phyloP scores from a whole-genome alignment of 2,113 vertebrate genomes.

The Phasianus colchicus region DNA sequence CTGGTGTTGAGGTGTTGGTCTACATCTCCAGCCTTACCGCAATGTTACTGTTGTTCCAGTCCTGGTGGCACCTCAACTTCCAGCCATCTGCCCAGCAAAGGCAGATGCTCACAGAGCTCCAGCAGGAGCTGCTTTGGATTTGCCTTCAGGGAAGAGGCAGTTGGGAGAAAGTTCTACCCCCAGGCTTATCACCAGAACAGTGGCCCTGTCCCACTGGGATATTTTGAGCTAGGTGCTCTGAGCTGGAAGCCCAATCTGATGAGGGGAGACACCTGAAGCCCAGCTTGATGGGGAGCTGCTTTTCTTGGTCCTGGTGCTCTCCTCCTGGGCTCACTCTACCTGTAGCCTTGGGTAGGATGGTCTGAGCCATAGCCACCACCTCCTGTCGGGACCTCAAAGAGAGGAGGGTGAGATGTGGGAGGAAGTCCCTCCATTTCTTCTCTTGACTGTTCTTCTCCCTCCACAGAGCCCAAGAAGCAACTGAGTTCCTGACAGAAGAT shows the following conservation, averaged over 20 bases:
- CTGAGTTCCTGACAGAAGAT: slow-evolving; percentile 90
- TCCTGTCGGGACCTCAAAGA: neutral
- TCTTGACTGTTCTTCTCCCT: neutral
- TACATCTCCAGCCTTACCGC: neutral
- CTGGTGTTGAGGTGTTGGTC: neutral
- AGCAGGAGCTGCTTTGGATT: neutral
- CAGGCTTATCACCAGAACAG: neutral
- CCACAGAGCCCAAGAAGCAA: slow-evolving; percentile 89
- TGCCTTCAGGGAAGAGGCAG: neutral
- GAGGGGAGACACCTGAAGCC: neutral
- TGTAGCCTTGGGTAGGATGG: neutral
- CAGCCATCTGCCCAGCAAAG: neutral
- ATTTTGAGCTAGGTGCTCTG: neutral
- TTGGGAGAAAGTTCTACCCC: neutral
- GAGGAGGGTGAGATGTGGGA: fast-evolving
- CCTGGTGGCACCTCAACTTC: neutral
- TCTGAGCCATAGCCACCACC: neutral
- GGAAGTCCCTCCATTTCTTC: neutral
- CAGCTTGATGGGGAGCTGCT: neutral
- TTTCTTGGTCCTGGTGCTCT: neutral
- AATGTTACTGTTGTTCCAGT: fast-evolving
- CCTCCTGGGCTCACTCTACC: neutral
- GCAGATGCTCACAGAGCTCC: fast-evolving
- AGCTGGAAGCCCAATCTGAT: neutral
- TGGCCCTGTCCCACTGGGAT: fast-evolving